A percentile compares a stretch with the other conserved stretches of the same genome.
Conservation (phyloP, 2,113 vertebrate genomes). For the Tapirus terrestris region DNA sequence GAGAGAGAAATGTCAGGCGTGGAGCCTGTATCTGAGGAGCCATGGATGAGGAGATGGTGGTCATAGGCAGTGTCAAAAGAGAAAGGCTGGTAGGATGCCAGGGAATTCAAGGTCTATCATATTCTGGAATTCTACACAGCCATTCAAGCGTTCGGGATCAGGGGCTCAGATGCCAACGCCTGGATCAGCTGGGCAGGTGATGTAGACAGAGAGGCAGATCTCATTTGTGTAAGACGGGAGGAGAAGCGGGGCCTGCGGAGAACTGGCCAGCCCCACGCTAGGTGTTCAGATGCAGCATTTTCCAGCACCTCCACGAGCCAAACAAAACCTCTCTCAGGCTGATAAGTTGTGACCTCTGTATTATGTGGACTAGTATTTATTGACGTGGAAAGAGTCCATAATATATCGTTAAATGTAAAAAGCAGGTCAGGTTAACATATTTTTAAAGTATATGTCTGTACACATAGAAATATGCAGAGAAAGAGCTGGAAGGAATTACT, state of each 20-base stretch:
- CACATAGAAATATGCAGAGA: not conserved
- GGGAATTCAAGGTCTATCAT: no score
- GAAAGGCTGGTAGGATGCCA: fast-evolving
- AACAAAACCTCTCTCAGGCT: not conserved
- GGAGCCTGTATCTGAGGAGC: not conserved
- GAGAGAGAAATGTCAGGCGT: not conserved
- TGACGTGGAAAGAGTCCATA: not conserved
- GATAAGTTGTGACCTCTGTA: not conserved
- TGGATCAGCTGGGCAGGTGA: not conserved
- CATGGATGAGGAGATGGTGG: not conserved
- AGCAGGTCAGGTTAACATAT: not conserved
- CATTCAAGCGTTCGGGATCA: no score
- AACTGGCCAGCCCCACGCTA: no score
- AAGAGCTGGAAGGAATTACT: not conserved
- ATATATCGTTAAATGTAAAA: not conserved
- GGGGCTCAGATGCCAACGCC: not conserved
- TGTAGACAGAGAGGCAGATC: not conserved
- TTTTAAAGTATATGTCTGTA: not conserved
- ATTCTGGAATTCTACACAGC: not conserved
- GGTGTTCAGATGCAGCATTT: not conserved
- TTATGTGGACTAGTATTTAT: not conserved
- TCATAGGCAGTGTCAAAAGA: not conserved
- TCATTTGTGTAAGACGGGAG: not conserved
- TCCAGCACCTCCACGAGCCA: not conserved
- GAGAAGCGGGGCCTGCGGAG: not conserved